These are phyloP conservation scores for Archivesica marissinica DNA, from an alignment of 1,140 invertebrate genomes.

Conservation along the genomic window DNA sequence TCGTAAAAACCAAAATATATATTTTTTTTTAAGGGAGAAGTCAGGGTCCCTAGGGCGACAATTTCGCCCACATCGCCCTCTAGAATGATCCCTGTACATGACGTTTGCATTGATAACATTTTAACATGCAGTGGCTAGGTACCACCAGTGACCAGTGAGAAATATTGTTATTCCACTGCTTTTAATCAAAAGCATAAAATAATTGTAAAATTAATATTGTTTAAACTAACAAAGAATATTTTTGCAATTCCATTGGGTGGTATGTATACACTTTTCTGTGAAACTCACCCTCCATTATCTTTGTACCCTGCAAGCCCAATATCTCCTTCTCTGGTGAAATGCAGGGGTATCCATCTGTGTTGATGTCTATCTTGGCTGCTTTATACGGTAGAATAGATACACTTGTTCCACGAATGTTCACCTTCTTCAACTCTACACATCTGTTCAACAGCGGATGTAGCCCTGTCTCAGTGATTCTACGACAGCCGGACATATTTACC, in stretches of 20 bases:
- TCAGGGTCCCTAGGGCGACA: no score
- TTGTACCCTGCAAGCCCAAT: background rate
- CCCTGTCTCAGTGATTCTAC: conserved; percentile 9
- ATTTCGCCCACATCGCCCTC: no score
- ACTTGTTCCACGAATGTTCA: conserved; percentile 13
- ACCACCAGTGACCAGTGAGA: no score
- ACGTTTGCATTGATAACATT: no score
- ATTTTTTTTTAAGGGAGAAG: no score
- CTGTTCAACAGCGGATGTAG: background rate
- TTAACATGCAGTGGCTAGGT: no score
- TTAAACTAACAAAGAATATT: no score
- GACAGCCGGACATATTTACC: conserved; percentile 17
- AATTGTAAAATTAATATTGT: no score
- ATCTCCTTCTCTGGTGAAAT: conserved; percentile 21
- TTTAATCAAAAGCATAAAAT: background rate
- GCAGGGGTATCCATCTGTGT: background rate
- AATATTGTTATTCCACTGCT: no score
- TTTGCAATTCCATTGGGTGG: no score
- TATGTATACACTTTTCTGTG: background rate
- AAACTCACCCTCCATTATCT: background rate
- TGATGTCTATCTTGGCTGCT: background rate
- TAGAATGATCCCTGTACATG: no score
- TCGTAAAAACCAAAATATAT: no score
- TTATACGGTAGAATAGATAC: conserved; percentile 23
- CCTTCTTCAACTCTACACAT: background rate